Evolutionary conservation across 1,140 invertebrate species (phyloP).

Genomic region (Drosophila equinoxialis): DNA sequence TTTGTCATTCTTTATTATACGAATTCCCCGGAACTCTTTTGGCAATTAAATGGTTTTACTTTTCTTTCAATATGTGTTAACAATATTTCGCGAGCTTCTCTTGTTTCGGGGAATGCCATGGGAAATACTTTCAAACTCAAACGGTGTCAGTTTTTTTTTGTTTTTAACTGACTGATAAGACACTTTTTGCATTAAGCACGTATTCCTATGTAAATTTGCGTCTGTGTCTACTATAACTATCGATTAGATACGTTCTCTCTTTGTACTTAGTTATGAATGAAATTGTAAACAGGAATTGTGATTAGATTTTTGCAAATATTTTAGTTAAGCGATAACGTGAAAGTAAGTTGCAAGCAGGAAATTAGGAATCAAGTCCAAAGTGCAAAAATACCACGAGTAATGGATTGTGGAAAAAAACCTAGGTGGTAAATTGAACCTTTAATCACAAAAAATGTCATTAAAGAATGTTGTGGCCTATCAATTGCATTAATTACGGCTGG

Average conservation of each 20-base stretch:
- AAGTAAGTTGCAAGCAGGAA: slow-evolving; percentile 1
- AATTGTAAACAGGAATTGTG: slow-evolving; percentile 6
- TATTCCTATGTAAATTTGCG: slow-evolving; percentile 7
- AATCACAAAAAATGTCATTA: too few species aligned
- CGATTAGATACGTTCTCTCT: slow-evolving; percentile 1
- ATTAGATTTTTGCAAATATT: not conserved
- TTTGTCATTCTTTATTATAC: slow-evolving; percentile 5
- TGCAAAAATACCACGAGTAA: not conserved
- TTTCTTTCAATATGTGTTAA: slow-evolving; percentile 20
- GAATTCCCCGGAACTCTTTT: slow-evolving; percentile 7
- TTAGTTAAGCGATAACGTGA: not conserved
- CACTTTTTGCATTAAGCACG: not conserved
- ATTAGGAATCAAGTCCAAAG: not conserved
- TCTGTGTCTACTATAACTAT: not conserved
- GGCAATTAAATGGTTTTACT: slow-evolving; percentile 9
- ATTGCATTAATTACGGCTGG: too few species aligned
- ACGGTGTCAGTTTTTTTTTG: not conserved
- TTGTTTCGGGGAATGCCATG: slow-evolving; percentile 20
- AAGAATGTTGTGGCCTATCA: too few species aligned
- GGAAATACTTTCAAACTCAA: slow-evolving; percentile 8
- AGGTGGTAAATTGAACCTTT: too few species aligned
- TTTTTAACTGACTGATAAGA: not conserved
- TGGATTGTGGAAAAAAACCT: not conserved
- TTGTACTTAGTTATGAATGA: slow-evolving; percentile 12
- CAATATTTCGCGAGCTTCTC: not conserved